Percentiles rank a stretch among this genome's conserved stretches.
phyloP scores from a whole-genome alignment of 2,888 invertebrate genomes.

The Adela reaumurella region DNA sequence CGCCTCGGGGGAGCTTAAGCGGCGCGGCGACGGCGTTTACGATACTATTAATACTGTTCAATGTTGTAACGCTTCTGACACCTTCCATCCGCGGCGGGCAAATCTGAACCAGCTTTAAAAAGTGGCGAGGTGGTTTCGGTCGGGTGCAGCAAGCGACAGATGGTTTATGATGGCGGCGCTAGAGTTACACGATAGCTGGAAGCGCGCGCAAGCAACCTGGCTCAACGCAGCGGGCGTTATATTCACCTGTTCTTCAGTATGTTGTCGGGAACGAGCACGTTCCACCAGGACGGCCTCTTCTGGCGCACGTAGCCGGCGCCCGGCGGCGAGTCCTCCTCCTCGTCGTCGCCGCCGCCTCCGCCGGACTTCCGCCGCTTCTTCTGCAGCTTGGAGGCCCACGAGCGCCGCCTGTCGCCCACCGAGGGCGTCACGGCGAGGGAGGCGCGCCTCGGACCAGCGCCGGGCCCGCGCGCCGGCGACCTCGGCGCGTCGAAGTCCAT shows the following conservation, averaged over 20 bases:
- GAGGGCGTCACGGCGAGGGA: slow-evolving; percentile 37
- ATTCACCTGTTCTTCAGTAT: slow-evolving; percentile 65
- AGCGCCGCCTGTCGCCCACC: slow-evolving; percentile 57
- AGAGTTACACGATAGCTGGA: too few species aligned
- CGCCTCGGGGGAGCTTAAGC: too few species aligned
- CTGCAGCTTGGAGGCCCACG: slow-evolving; percentile 57
- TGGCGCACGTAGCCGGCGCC: slow-evolving; percentile 54
- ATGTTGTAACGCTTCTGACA: too few species aligned
- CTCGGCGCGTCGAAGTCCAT: slow-evolving; percentile 33
- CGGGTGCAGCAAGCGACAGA: too few species aligned
- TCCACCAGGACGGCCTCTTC: slow-evolving; percentile 86
- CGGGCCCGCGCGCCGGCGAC: not conserved
- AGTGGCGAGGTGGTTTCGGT: too few species aligned
- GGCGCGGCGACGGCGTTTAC: too few species aligned
- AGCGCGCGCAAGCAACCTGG: too few species aligned
- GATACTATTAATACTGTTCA: too few species aligned
- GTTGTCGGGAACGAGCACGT: slow-evolving; percentile 78
- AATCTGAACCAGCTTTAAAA: too few species aligned
- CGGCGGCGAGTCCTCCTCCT: slow-evolving; percentile 39
- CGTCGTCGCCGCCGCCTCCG: slow-evolving; percentile 27
- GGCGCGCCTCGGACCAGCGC: slow-evolving; percentile 37
- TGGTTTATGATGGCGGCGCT: too few species aligned
- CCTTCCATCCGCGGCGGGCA: too few species aligned
- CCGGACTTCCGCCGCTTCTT: slow-evolving; percentile 55
- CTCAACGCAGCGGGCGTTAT: too few species aligned